These are phyloP conservation scores for Delichon dasypus DNA, from an alignment of 2,797 vertebrate genomes.

Conservation along the genomic window DNA sequence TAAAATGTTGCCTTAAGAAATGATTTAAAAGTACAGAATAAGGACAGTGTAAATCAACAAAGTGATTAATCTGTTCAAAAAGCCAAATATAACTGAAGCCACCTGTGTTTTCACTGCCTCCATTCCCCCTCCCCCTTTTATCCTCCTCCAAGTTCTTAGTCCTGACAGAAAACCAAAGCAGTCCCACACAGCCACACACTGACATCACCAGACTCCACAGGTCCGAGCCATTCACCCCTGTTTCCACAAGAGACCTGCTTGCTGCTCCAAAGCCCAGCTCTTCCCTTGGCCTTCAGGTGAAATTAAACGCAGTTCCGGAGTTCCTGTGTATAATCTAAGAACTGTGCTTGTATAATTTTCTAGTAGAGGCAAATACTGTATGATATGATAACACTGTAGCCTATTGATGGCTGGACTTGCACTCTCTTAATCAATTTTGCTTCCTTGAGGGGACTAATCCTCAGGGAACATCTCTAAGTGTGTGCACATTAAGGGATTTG, in stretches of 20 bases:
- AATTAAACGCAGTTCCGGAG: background rate
- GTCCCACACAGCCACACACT: background rate
- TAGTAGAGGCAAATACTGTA: background rate
- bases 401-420: background rate
- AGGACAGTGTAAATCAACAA: background rate
- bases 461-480: background rate
- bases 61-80: background rate
- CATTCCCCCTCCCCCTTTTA: background rate
- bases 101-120: background rate
- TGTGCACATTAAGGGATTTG: background rate
- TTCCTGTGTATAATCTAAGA: background rate
- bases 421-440: background rate
- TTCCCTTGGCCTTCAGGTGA: background rate
- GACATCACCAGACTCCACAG: background rate
- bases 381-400: background rate
- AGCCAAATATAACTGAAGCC: conserved; percentile 5
- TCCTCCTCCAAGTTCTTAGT: background rate
- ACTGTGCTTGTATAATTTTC: background rate
- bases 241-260: background rate
- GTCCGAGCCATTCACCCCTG: background rate
- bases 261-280: background rate
- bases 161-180: background rate
- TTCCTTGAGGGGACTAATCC: background rate
- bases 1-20: background rate
- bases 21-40: background rate